Percentiles rank a stretch among this genome's conserved stretches.
Conservation (phyloP, 1,140 invertebrate genomes). For the Zaprionus ornatus region DNA sequence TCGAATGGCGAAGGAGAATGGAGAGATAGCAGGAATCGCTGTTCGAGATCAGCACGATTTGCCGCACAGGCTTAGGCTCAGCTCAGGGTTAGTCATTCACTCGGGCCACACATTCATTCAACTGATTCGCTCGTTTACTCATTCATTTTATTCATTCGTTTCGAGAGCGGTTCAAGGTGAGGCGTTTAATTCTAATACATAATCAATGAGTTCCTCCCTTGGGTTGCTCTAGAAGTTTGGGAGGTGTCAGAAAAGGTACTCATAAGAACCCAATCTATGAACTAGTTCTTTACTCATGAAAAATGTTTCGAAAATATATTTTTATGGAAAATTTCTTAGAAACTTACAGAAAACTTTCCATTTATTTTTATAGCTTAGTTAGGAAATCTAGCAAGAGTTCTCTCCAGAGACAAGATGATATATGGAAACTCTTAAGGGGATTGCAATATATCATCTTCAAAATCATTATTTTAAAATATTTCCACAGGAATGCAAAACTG, state of each 20-base stretch:
- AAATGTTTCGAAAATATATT: background rate
- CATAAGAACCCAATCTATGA: background rate
- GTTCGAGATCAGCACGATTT: constrained; percentile 44
- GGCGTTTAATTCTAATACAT: constrained; percentile 53
- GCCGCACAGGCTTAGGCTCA: constrained; percentile 47
- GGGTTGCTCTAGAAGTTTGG: constrained; percentile 27
- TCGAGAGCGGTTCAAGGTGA: constrained; percentile 46
- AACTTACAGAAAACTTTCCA: background rate
- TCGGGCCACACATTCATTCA: background rate
- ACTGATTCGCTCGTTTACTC: background rate
- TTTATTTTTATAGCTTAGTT: background rate
- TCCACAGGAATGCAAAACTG: background rate
- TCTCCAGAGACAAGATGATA: background rate
- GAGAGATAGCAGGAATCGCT: constrained; percentile 21
- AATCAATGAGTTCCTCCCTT: constrained; percentile 2
- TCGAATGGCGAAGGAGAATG: background rate
- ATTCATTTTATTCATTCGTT: constrained; percentile 18
- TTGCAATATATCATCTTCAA: background rate
- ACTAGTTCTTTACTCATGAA: background rate
- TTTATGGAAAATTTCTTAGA: background rate
- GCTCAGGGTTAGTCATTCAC: constrained; percentile 60
- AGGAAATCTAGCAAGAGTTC: background rate
- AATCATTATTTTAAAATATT: background rate
- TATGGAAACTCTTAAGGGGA: background rate
- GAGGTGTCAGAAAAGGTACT: background rate